Conservation (phyloP, 2,797 vertebrate species). For the Octomys mimax region DNA sequence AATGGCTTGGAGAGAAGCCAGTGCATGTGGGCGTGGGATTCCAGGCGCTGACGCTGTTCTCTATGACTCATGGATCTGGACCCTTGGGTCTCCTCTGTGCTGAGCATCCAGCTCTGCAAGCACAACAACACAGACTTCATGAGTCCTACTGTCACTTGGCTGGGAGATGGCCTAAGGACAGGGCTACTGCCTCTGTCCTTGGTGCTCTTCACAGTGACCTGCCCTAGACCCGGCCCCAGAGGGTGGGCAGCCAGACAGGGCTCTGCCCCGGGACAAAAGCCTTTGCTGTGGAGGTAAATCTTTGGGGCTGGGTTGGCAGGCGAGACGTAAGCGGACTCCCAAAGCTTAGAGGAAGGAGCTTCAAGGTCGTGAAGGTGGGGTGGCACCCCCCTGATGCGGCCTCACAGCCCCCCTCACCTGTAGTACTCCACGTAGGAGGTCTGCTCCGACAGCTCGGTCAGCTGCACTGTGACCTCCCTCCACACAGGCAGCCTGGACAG, state of each 20-base stretch:
- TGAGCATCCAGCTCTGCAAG: neutral
- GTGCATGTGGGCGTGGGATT: neutral
- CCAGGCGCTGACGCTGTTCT: neutral
- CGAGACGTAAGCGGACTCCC: accelerated
- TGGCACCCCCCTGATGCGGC: neutral
- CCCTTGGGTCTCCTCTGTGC: accelerated
- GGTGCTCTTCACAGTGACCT: neutral
- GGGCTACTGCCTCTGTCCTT: neutral
- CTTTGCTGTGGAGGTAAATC: neutral
- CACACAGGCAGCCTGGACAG: slow-evolving; percentile 92
- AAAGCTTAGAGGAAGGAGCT: neutral
- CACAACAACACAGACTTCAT: accelerated
- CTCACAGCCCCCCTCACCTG: slow-evolving; percentile 90
- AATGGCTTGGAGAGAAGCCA: neutral
- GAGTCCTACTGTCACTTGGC: accelerated
- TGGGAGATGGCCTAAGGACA: too few species aligned
- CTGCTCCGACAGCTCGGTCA: slow-evolving; percentile 89
- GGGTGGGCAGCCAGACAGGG: neutral
- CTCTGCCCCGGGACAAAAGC: neutral
- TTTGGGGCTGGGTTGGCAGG: neutral
- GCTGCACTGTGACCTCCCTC: slow-evolving; percentile 87
- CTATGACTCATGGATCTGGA: accelerated
- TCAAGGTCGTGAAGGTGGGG: neutral
- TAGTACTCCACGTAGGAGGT: slow-evolving; percentile 92
- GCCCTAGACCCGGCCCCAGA: neutral